Percentiles rank a stretch among this genome's conserved stretches.
Evolutionary conservation across 2,113 vertebrate genomes (phyloP).

Genomic region (Chinchilla lanigera): DNA sequence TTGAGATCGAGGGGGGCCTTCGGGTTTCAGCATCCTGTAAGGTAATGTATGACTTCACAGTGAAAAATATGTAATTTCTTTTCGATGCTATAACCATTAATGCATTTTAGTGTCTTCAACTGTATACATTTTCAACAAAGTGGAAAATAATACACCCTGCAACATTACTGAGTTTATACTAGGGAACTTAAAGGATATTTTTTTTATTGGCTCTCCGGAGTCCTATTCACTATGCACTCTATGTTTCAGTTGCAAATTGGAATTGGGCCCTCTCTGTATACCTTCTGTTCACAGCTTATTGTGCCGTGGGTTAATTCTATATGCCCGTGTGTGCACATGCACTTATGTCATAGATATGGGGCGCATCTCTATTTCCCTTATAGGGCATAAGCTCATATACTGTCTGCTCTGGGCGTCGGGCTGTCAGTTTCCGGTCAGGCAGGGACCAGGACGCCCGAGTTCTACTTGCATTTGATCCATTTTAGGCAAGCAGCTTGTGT

Average conservation of each 20-base stretch:
- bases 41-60: conserved; percentile 76
- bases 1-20: conserved; percentile 82
- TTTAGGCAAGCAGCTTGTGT: neutral
- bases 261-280: neutral
- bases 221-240: neutral
- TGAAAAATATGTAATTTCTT: neutral
- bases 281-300: neutral
- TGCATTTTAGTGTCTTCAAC: neutral
- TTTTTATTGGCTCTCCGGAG: neutral
- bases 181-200: neutral
- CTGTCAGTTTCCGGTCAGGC: fast-evolving
- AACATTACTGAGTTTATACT: neutral
- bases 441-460: neutral
- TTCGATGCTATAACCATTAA: neutral
- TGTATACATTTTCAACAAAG: neutral
- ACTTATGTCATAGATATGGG: neutral
- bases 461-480: neutral
- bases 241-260: neutral
- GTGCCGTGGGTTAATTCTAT: neutral
- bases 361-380: neutral
- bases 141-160: neutral
- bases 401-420: neutral
- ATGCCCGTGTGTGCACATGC: neutral
- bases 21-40: conserved; percentile 90
- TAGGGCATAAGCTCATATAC: neutral